phyloP scores from a whole-genome alignment of 2,797 vertebrate species.

The Sebastes alutus region DNA sequence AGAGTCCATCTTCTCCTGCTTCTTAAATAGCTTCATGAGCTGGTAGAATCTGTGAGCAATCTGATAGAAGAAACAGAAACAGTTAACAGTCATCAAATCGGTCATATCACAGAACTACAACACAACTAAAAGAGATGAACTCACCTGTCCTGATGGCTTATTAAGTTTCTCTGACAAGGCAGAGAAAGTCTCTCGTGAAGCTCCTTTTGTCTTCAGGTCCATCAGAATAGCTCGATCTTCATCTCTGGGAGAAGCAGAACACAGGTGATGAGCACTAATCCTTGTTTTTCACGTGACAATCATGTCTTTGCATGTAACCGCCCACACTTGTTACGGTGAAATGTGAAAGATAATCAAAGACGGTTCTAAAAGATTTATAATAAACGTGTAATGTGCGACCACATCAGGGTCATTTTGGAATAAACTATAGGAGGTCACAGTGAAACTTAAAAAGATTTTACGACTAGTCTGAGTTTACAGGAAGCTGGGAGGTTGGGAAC shows the following conservation, averaged over 20 bases:
- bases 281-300: neutral
- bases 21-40: slow-evolving; percentile 96
- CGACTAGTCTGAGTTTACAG: neutral
- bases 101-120: neutral
- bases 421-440: neutral
- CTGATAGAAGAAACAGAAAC: slow-evolving; percentile 67
- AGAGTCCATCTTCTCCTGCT: slow-evolving; percentile 87
- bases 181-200: slow-evolving; percentile 90
- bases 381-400: too few species aligned
- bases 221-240: slow-evolving; percentile 93
- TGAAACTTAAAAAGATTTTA: neutral
- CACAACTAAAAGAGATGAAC: neutral
- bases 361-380: too few species aligned
- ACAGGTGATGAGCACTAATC: neutral
- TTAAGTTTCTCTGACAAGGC: slow-evolving; percentile 86
- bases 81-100: neutral
- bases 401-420: neutral
- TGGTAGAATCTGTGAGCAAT: slow-evolving; percentile 93
- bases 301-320: neutral
- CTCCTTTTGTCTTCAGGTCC: slow-evolving; percentile 89
- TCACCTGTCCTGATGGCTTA: slow-evolving; percentile 91
- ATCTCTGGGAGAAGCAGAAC: slow-evolving; percentile 79
- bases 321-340: neutral
- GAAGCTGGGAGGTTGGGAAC: neutral
- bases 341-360: neutral